A percentile compares a stretch with the other conserved stretches of the same genome.
These are phyloP conservation scores for Tribolium freemani DNA, from an alignment of 2,888 invertebrate genomes.

Conservation along the genomic window DNA sequence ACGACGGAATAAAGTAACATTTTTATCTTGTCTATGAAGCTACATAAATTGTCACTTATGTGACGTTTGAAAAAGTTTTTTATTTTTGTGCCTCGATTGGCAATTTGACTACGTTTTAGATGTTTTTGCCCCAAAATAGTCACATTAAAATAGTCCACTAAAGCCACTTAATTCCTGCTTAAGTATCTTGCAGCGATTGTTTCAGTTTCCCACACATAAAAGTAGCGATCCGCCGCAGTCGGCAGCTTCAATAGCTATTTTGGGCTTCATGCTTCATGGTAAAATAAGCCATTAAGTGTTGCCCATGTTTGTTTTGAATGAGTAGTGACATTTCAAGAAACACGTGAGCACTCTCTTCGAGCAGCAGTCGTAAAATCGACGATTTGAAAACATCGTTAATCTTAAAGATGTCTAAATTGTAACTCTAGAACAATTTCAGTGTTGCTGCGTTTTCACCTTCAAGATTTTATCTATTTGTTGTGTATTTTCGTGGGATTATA, in stretches of 20 bases:
- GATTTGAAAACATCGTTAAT: conserved; percentile 61
- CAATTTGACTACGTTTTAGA: no score
- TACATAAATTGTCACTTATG: no score
- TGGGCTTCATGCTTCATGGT: conserved; percentile 23
- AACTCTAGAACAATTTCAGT: conserved; percentile 58
- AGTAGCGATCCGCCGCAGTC: background rate
- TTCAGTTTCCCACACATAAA: background rate
- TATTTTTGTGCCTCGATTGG: no score
- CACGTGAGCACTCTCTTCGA: conserved; percentile 48
- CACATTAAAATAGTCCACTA: no score
- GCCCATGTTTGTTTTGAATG: conserved; percentile 51
- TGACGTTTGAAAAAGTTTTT: no score
- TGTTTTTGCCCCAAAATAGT: no score
- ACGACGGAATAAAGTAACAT: no score
- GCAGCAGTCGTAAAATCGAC: conserved; percentile 57
- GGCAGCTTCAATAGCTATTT: conserved; percentile 22
- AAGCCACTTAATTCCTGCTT: no score
- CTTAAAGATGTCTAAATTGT: conserved; percentile 60
- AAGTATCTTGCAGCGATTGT: background rate
- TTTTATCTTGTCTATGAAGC: no score
- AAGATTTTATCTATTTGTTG: background rate
- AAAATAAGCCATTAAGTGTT: conserved; percentile 32
- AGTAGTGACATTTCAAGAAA: conserved; percentile 49
- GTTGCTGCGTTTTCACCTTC: conserved; percentile 3
- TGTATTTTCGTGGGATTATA: conserved; percentile 17